Base-by-base conservation (phyloP, 2,888 invertebrate genomes). In the Orchesellides sinensis region DNA sequence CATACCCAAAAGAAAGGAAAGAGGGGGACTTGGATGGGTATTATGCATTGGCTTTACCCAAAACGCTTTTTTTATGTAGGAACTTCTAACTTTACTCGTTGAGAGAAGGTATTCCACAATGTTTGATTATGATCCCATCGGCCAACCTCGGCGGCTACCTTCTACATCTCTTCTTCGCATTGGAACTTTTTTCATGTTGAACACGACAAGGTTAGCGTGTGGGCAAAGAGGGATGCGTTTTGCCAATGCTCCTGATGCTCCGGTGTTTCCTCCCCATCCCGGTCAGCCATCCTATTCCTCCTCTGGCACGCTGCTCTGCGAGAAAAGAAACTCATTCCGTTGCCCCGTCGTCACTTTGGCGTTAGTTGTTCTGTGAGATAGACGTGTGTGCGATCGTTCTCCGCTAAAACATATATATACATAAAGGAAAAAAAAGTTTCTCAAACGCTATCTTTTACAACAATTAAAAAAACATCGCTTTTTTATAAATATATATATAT, bases 261-360 rank as follows among this genome's bases (percentile, higher is more conserved):
- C 81, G 81, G 74, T 61, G 74, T 81, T 81, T 81, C 74, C 74
- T 81, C 74, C 80, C 80, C 65, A 63, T 80, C 80, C 80, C 80
- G 80, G 80, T 80, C 80, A 80, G 73, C 80, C 80, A 80, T 81
- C 73, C 81, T 81, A 47, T n/a, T n/a, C n/a, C n/a, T n/a, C n/a
- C n/a, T n/a, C 61, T 45, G 47, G 40, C 59, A 19, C 45, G 56
- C 54, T 49, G 40, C 45, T 25, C 66, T 69, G 47, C 70, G 78
- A 78, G 72, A 73, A 80, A 80, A 80, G 73, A 80, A 80, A 73
- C 80, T 80, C 73, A 73, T 80, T 80, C 68, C 80, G 80, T 80
- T 80, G 80, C 80, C 80, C 80, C 80, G 59, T 80, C 80, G 66
- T 81, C 81, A 81, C 74, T 81, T 81, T 81, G 74, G 81, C 81